Evolutionary conservation across 2,888 invertebrate species (phyloP).

Genomic region (Cylloceria caligata): DNA sequence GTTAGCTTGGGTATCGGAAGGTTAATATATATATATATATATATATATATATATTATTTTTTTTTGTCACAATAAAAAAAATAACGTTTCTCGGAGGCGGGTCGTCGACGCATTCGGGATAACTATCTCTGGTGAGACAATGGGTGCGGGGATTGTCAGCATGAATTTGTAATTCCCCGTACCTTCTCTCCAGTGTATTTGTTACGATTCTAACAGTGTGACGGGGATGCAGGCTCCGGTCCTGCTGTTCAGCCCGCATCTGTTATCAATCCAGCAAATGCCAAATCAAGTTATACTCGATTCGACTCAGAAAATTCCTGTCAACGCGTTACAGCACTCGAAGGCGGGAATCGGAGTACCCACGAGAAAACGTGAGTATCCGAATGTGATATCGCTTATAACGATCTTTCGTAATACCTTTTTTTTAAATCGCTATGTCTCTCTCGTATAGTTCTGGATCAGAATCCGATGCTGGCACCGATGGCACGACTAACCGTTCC

Average conservation of each 20-base stretch:
- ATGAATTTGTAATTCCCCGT: slow-evolving; percentile 74
- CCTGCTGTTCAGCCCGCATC: slow-evolving; percentile 72
- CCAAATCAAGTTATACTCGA: slow-evolving; percentile 57
- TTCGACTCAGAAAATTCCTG: slow-evolving; percentile 31
- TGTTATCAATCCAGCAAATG: slow-evolving; percentile 51
- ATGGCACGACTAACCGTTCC: slow-evolving; percentile 58
- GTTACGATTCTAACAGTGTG: slow-evolving; percentile 84
- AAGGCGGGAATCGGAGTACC: slow-evolving; percentile 11
- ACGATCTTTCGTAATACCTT: background rate
- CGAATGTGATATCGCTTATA: background rate
- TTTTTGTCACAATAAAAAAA: background rate
- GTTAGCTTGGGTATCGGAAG: background rate
- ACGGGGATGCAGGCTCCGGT: slow-evolving; percentile 82
- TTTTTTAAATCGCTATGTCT: no score
- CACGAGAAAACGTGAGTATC: slow-evolving; percentile 42
- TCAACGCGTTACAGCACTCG: slow-evolving; percentile 9
- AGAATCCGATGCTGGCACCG: background rate
- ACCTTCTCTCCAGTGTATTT: slow-evolving; percentile 79
- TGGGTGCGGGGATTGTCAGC: slow-evolving; percentile 75
- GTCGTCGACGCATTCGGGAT: slow-evolving; percentile 22
- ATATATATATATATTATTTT: background rate
- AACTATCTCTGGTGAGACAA: slow-evolving; percentile 68
- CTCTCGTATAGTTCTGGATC: slow-evolving; percentile 19
- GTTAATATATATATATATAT: no score
- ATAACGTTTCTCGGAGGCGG: background rate